A percentile compares a stretch with the other conserved stretches of the same genome.
Conservation (phyloP, 2,888 invertebrate species). For the Ochropacha duplaris region DNA sequence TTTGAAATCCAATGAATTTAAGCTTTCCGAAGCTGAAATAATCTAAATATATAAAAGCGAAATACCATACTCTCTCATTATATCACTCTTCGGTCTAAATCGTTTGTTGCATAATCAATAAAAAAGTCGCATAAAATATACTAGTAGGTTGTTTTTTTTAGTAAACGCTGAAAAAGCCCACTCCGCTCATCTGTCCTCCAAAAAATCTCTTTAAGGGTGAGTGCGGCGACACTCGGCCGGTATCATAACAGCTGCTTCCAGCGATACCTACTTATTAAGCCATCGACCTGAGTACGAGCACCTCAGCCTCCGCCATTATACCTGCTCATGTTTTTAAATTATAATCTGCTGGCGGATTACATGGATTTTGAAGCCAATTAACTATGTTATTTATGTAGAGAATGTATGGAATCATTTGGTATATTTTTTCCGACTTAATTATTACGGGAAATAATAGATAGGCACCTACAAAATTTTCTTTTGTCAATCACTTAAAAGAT, state of each 20-base stretch:
- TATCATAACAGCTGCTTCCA: slow-evolving; percentile 81
- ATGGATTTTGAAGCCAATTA: slow-evolving; percentile 52
- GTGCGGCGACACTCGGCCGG: slow-evolving; percentile 77
- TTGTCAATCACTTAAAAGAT: too few species aligned
- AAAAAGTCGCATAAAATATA: too few species aligned
- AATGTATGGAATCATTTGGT: slow-evolving; percentile 7
- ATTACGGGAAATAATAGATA: neutral
- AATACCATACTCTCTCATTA: too few species aligned
- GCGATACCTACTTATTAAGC: slow-evolving; percentile 80
- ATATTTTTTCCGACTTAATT: neutral
- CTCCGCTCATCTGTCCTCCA: slow-evolving; percentile 37
- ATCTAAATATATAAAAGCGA: too few species aligned
- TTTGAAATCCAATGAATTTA: too few species aligned
- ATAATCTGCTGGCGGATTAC: slow-evolving; percentile 65
- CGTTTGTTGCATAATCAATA: too few species aligned
- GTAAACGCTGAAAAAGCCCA: slow-evolving; percentile 28
- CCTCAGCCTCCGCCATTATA: slow-evolving; percentile 53
- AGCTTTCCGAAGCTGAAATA: too few species aligned
- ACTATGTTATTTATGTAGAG: slow-evolving; percentile 23
- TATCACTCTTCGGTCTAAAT: too few species aligned
- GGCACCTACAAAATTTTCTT: too few species aligned
- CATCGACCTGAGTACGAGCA: slow-evolving; percentile 58
- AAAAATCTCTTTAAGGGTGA: slow-evolving; percentile 72
- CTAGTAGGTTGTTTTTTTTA: neutral
- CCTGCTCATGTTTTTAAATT: slow-evolving; percentile 76